Percentiles rank a stretch among this genome's conserved stretches.
Evolutionary conservation across 2,888 invertebrate species (phyloP).

Genomic region (Drosophila atroscutellata): DNA sequence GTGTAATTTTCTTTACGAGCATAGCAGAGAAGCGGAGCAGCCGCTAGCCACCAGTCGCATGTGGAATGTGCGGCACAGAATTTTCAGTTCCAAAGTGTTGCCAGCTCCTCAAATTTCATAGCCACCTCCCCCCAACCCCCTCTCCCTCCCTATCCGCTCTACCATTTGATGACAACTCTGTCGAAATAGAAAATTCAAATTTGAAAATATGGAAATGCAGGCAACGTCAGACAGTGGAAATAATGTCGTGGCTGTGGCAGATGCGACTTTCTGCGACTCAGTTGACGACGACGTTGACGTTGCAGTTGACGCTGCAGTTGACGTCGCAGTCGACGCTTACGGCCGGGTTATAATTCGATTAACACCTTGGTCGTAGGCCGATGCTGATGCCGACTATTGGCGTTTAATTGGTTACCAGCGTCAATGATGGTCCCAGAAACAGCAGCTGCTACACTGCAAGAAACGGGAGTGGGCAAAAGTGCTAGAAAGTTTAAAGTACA

Average conservation of each 20-base stretch:
- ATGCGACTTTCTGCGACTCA: slow-evolving; percentile 34
- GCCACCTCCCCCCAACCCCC: background rate
- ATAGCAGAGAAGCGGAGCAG: slow-evolving; percentile 9
- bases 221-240: slow-evolving; percentile 47
- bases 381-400: slow-evolving; percentile 61
- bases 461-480: background rate
- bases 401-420: slow-evolving; percentile 75
- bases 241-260: slow-evolving; percentile 41
- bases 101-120: slow-evolving; percentile 31
- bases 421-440: slow-evolving; percentile 58
- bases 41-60: slow-evolving; percentile 28
- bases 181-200: slow-evolving; percentile 75
- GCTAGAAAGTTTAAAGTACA: background rate
- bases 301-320: slow-evolving; percentile 14
- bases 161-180: slow-evolving; percentile 33
- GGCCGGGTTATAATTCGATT: slow-evolving; percentile 69
- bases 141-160: background rate
- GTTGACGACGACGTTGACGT: slow-evolving; percentile 12
- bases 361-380: slow-evolving; percentile 61
- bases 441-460: slow-evolving; percentile 20
- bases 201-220: slow-evolving; percentile 75
- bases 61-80: slow-evolving; percentile 1
- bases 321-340: slow-evolving; percentile 24
- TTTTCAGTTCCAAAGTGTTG: slow-evolving; percentile 54
- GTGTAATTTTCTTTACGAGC: slow-evolving; percentile 73